Base-by-base conservation (phyloP, 2,113 vertebrate genomes). In the Eidolon helvum region DNA sequence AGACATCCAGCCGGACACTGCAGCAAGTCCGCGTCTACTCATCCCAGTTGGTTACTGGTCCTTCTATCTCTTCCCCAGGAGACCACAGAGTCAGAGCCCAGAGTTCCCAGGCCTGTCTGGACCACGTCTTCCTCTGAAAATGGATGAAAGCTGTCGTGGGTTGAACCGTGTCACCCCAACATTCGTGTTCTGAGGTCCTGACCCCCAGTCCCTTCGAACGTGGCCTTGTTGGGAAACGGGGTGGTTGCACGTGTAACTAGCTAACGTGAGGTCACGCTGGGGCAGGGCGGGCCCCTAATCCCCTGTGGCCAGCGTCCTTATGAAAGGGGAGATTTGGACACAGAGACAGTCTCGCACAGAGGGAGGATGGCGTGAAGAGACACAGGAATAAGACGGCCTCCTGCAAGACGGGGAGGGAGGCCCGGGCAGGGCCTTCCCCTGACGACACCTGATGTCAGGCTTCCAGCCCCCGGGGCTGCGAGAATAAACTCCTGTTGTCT, bases 331-430 rank as follows among this genome's bases (percentile, higher is more conserved):
- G 40, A 28, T n/a, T 4, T 30, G 61, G 69, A 75, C 43, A 53
- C 2, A 38, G 40, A 77, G n/a, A 61, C 45, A 11, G 53, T 4
- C 12, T 45, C 0, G 6, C 65, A 38, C 40, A 90, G 28, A 48
- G 40, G 16, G 50, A 48, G 19, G 22, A 18, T 0, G 9, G 5
- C 2, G 24, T 45, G 21, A 35, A 63, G 50, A 30, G 84, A 84
- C 16, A 11, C 2, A 3, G 22, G 28, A 63, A n/a, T n/a, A 19
- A 28, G n/a, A 19, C 0, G 0, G 78, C 59, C 24, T 5, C 21
- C 33, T 1, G 8, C 35, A 33, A 18, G 72, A 72, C 43, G 5
- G 8, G 45, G 40, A 68, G 75, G 48, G 33, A 61, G 30, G 40
- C 68, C 16, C 0, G 2, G 4, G 4, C 40, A 11, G 50, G 9